Conservation (phyloP, 1,140 invertebrate genomes). For the Nasonia longicornis region DNA sequence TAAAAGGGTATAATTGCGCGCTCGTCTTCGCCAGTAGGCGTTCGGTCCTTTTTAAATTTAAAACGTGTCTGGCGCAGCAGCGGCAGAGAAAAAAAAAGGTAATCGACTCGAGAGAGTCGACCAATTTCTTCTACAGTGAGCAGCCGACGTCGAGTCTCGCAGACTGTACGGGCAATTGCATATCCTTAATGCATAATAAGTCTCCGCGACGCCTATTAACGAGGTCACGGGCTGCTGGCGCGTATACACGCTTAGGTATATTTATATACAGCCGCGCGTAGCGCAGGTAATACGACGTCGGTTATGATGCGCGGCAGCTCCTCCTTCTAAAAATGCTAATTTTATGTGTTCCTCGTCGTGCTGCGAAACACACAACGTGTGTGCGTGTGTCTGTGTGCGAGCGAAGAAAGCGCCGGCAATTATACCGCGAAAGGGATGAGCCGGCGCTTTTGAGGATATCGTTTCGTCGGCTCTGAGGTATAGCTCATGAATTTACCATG, state of each 20-base stretch:
- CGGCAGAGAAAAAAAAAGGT: too few species aligned
- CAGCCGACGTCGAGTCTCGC: too few species aligned
- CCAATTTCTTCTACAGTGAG: too few species aligned
- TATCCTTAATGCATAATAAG: conserved; percentile 9
- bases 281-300: neutral
- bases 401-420: conserved; percentile 23
- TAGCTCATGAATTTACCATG: conserved; percentile 35
- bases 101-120: too few species aligned
- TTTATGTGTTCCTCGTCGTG: conserved; percentile 15
- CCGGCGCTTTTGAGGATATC: conserved; percentile 9
- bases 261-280: neutral
- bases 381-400: neutral
- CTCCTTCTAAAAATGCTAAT: conserved; percentile 40
- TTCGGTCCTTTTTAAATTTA: too few species aligned
- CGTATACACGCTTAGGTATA: neutral
- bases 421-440: conserved; percentile 26
- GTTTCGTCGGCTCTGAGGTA: too few species aligned
- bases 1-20: too few species aligned
- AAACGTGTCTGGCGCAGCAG: too few species aligned
- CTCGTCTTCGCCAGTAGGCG: too few species aligned
- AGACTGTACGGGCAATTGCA: neutral
- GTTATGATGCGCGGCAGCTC: neutral
- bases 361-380: neutral
- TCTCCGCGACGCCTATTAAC: neutral
- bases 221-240: neutral